phyloP scores from a whole-genome alignment of 2,888 invertebrate genomes.

The Drosophila demipolita region DNA sequence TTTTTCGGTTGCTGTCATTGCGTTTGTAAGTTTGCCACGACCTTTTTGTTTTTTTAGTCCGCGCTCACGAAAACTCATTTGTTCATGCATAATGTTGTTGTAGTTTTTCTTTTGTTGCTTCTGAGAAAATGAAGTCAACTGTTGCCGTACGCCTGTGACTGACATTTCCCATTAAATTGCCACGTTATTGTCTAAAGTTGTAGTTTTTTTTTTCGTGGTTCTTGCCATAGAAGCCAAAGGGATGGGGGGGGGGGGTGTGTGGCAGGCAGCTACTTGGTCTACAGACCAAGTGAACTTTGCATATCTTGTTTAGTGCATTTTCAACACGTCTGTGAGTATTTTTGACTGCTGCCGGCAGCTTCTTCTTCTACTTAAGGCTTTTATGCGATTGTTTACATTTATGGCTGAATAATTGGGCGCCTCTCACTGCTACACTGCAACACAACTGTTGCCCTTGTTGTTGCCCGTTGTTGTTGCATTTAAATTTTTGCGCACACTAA shows the following conservation, averaged over 20 bases:
- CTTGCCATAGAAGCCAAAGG: slow-evolving; percentile 39
- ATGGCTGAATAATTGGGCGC: slow-evolving; percentile 81
- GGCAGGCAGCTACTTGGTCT: slow-evolving; percentile 1
- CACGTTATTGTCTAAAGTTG: slow-evolving; percentile 73
- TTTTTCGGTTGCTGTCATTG: slow-evolving; percentile 53
- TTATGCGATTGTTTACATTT: slow-evolving; percentile 81
- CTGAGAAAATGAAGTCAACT: slow-evolving; percentile 82
- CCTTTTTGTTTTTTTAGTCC: slow-evolving; percentile 60
- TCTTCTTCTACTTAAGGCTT: slow-evolving; percentile 67
- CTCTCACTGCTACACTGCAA: slow-evolving; percentile 22
- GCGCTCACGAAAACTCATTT: slow-evolving; percentile 68
- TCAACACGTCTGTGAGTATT: slow-evolving; percentile 60
- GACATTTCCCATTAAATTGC: slow-evolving; percentile 82
- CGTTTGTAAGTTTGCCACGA: slow-evolving; percentile 65
- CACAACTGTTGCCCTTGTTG: slow-evolving; percentile 24
- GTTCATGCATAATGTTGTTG: slow-evolving; percentile 64
- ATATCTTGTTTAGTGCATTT: slow-evolving; percentile 67
- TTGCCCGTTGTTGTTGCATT: slow-evolving; percentile 39
- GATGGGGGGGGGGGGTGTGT: not conserved
- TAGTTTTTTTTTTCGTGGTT: slow-evolving; percentile 44
- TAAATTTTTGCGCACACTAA: slow-evolving; percentile 69
- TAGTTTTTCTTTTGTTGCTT: slow-evolving; percentile 65
- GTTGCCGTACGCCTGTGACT: slow-evolving; percentile 64
- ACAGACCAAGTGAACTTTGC: slow-evolving; percentile 52
- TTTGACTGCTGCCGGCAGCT: slow-evolving; percentile 17